Evolutionary conservation across 2,113 vertebrate species (phyloP).

Genomic region (Stegostoma tigrinum): DNA sequence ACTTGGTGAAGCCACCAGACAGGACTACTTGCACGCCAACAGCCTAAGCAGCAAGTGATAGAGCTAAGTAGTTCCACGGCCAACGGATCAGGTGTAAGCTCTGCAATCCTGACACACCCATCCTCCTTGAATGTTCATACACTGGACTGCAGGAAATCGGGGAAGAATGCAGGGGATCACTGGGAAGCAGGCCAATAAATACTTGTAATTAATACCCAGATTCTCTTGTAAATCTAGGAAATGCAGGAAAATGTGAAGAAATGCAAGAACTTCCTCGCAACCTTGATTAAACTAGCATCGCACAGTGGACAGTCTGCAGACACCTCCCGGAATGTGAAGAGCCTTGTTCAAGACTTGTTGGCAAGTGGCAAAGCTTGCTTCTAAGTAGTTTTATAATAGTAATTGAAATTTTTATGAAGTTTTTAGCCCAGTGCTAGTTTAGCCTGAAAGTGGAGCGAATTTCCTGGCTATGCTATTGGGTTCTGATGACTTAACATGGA

Average conservation of each 20-base stretch:
- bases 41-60: too few species aligned
- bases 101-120: too few species aligned
- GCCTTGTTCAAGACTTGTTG: constrained; percentile 77
- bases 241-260: constrained; percentile 87
- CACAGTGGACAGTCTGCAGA: constrained; percentile 76
- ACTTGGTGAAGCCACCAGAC: too few species aligned
- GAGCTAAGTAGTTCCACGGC: too few species aligned
- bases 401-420: not conserved
- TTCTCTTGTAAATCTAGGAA: constrained; percentile 56
- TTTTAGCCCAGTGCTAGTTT: not conserved
- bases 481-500: constrained; percentile 37
- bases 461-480: constrained; percentile 52
- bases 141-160: not conserved
- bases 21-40: too few species aligned
- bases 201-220: not conserved
- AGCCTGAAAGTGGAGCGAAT: not conserved
- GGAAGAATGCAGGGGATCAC: not conserved
- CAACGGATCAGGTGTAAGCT: too few species aligned
- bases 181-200: not conserved
- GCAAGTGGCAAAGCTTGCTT: constrained; percentile 50
- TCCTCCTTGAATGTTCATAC: not conserved
- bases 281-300: constrained; percentile 78
- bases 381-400: not conserved
- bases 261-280: constrained; percentile 80
- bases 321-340: constrained; percentile 77